Conservation (phyloP, 1,140 invertebrate species). For the Heliconius hermathena region DNA sequence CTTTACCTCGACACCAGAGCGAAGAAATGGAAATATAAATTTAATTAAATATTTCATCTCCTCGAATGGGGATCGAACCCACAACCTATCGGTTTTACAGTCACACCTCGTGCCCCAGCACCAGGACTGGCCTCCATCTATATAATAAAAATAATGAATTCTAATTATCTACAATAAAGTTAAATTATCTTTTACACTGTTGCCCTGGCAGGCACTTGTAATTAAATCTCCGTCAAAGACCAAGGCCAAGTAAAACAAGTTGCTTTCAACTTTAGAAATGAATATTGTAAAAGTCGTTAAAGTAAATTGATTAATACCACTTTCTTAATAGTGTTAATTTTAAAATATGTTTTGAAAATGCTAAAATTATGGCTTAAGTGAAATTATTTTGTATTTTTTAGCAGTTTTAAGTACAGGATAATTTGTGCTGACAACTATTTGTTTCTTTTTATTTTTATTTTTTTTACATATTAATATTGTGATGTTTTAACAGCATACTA, state of each 20-base stretch:
- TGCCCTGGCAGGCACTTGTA: background rate
- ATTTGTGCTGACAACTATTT: no score
- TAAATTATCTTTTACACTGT: background rate
- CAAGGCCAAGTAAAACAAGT: slow-evolving; percentile 17
- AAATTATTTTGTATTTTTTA: no score
- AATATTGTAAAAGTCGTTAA: slow-evolving; percentile 17
- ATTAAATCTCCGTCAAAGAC: slow-evolving; percentile 15
- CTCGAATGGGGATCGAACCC: no score
- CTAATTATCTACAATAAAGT: background rate
- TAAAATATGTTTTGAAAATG: no score
- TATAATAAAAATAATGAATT: background rate
- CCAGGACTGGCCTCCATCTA: no score
- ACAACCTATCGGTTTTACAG: no score
- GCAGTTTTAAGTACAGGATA: no score
- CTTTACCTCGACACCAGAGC: no score
- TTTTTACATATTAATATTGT: background rate
- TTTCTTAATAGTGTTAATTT: background rate
- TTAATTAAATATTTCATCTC: no score
- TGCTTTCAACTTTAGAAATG: slow-evolving; percentile 8
- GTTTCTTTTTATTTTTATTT: no score
- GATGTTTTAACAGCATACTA: background rate
- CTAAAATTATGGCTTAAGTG: background rate
- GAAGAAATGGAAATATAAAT: no score
- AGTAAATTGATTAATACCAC: slow-evolving; percentile 11
- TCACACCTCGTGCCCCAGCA: no score